Evolutionary conservation across 2,888 invertebrate genomes (phyloP), one percentile per base, ranked within the genome.

Genomic region (Drosophila helvetica): DNA sequence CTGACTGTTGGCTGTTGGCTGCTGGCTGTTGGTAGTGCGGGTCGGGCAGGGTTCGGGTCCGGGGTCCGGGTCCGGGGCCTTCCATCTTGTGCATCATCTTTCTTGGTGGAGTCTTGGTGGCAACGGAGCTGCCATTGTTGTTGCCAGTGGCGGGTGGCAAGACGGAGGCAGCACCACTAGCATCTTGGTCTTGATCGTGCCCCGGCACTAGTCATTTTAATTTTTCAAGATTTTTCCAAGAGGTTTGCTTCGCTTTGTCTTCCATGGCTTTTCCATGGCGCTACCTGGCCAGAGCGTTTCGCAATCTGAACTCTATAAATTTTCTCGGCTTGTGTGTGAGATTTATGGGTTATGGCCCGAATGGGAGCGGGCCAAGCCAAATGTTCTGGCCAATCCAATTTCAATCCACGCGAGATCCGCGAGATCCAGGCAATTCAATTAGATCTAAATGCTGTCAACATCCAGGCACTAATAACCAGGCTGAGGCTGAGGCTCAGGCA

Each of bases 371-470:
- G 59, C 61, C 51, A 61, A 63, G 61, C 66, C 51, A 63, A 79
- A 76, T 68, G 80, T 86, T 83, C 73, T 78, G 19, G 25, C 10
- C 9, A 10, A n/a, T 12, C 10, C 48, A 5, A 25, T 19, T 4
- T 1, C 19, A 53, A 46, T 42, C 47, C 17, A 12, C n/a, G 30
- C 33, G 33, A 33, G 30, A 27, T 27, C 27, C 27, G 7, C 27
- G 10, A 50, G 33, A 47, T 58, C 48, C 57, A 58, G 80, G 80
- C 80, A 82, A 87, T 85, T 86, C 85, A 86, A 86, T 86, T 86
- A 86, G 87, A 80, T 74, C 77, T 82, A 85, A 86, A 86, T 75
- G 87, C 87, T 86, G 85, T 86, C 85, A 86, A 82, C 87, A 81
- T 76, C 61, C 68, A 64, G 74, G 68, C 82, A 71, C 77, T 80